phyloP scores from a whole-genome alignment of 2,113 vertebrate species.

The Chlamydotis undulata region DNA sequence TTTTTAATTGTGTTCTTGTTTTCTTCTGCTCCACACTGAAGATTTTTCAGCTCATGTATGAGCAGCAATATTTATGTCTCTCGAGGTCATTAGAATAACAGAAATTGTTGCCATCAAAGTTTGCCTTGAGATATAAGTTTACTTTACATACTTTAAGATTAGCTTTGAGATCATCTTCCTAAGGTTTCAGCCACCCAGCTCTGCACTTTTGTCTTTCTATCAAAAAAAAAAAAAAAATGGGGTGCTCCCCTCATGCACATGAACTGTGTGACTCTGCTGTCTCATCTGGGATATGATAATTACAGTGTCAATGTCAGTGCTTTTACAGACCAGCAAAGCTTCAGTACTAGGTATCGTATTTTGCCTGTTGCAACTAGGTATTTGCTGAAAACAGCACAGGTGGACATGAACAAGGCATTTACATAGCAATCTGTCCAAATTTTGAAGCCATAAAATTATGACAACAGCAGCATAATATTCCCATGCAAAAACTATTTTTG shows the following conservation, averaged over 20 bases:
- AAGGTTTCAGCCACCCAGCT: neutral
- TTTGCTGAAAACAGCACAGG: neutral
- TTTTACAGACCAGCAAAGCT: neutral
- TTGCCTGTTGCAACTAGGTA: neutral
- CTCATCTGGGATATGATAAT: neutral
- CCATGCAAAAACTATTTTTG: neutral
- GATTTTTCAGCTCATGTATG: neutral
- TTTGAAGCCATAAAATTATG: neutral
- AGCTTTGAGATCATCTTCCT: neutral
- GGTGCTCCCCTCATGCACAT: neutral
- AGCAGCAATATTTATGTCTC: neutral
- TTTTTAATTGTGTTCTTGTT: neutral
- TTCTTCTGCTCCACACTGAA: neutral
- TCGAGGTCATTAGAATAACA: neutral
- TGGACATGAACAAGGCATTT: neutral
- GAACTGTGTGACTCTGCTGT: neutral
- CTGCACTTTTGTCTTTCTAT: neutral
- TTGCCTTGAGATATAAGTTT: neutral
- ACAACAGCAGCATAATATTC: neutral
- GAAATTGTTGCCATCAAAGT: neutral
- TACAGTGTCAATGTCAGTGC: neutral
- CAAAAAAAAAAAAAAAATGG: neutral
- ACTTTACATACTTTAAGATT: neutral
- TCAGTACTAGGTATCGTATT: neutral
- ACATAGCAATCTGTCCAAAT: neutral